These are phyloP conservation scores for Monochamus alternatus DNA, from an alignment of 2,888 invertebrate genomes.

Conservation along the genomic window DNA sequence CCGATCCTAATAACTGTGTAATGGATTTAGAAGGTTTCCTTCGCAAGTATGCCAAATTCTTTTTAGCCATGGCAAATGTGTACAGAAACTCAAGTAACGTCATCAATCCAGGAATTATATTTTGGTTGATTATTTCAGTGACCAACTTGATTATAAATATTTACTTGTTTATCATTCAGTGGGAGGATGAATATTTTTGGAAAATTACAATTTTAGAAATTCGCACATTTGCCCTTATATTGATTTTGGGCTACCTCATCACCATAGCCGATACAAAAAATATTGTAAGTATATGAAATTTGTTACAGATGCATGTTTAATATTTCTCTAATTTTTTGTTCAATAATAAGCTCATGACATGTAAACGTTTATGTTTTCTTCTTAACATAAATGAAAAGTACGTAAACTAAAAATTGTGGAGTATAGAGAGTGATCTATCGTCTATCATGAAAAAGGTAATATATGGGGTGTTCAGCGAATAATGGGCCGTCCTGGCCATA, in stretches of 20 bases:
- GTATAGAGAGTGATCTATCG: no score
- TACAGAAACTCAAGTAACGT: neutral
- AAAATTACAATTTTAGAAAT: neutral
- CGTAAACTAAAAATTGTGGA: no score
- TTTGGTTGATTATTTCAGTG: neutral
- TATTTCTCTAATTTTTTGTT: no score
- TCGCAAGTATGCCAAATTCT: neutral
- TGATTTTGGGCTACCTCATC: neutral
- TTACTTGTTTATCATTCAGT: slow-evolving; percentile 3
- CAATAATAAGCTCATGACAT: no score
- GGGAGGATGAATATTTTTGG: neutral
- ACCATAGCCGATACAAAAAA: neutral
- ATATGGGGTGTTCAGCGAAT: no score
- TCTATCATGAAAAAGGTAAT: no score
- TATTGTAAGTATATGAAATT: neutral
- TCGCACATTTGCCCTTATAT: neutral
- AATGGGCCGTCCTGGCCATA: no score
- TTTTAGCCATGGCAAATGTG: neutral
- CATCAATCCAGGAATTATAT: neutral
- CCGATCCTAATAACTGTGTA: neutral
- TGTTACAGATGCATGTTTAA: neutral
- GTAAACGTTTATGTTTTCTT: no score
- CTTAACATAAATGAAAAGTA: no score
- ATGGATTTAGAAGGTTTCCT: neutral
- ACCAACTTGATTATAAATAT: slow-evolving; percentile 3